Evolutionary conservation across 2,797 vertebrate genomes (phyloP).

Genomic region (Dendrocincla tyrannina): DNA sequence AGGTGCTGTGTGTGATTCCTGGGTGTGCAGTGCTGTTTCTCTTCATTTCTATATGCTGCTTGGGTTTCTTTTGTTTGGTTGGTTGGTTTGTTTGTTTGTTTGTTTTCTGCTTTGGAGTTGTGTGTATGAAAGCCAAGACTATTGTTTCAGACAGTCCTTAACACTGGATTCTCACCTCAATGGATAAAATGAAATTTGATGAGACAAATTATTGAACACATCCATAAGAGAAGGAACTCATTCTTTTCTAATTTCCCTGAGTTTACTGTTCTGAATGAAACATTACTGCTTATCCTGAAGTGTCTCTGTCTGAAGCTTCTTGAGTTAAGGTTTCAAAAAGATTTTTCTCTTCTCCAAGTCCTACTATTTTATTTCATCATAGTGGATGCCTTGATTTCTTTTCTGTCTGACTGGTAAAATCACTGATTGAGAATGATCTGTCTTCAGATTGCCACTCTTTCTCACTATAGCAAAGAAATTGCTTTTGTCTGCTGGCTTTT

Average conservation of each 20-base stretch:
- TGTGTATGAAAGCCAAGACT: neutral
- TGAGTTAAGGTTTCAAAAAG: neutral
- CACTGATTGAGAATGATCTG: neutral
- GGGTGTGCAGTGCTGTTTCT: neutral
- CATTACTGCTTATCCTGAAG: neutral
- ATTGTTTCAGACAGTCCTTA: neutral
- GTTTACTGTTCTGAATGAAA: neutral
- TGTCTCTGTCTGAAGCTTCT: neutral
- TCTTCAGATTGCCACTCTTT: neutral
- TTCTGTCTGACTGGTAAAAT: neutral
- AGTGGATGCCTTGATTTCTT: neutral
- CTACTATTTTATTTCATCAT: neutral
- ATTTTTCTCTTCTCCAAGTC: neutral
- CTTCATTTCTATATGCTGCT: neutral
- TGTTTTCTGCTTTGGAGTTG: neutral
- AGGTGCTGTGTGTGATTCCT: neutral
- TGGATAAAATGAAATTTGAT: neutral
- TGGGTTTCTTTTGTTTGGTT: neutral
- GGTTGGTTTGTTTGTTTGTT: too few species aligned
- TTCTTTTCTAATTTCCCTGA: neutral
- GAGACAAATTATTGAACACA: neutral
- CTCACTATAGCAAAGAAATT: neutral
- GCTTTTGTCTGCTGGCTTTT: neutral
- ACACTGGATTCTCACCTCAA: neutral
- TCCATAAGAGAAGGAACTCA: neutral